Base-by-base conservation (phyloP, 1,140 invertebrate genomes). In the Trachelipus rathkii region DNA sequence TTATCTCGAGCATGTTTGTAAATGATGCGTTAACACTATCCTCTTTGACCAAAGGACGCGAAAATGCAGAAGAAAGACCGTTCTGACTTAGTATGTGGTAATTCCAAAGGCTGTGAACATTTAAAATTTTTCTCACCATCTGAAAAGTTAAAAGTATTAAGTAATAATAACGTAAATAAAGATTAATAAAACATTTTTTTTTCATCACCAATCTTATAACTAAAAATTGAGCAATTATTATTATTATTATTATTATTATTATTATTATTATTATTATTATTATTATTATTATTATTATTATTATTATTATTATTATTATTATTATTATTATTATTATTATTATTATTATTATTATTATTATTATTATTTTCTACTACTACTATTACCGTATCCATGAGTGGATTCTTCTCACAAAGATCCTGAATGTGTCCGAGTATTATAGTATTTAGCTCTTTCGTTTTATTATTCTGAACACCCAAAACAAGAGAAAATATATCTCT, bases 1-100 rank as follows among this genome's bases (percentile, higher is more conserved):
- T 88, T 0, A 93, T 90, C 84, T 93, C 92, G 83, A 93, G 90
- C n/a, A 91, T 86, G 7, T 92, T 90, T 0, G 91, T 85, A 11
- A 95, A 85, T 2, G 88, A 88, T 43, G 92, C 92, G 77, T 93
- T 92, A 43, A 87, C 89, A 69, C 88, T 89, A 0, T 85, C 81
- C 10, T 88, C 87, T 24, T 84, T 84, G 5, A 67, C 85, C 13
- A 91, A 89, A 0, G 83, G 84, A 70, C 91, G 87, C 0, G 87
- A 88, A 66, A 93, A 89, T 0, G 90, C 91, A 0, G 91, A 91
- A 11, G 91, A 92, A 0, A 93, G 84, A 13, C 92, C 92, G 82
- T 87, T 87, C 75, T 90, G 89, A 15, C 88, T 87, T 72, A 91
- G 83, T 23, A 88, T 85, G 81, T 91, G 84, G 82, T 92, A 93